Evolutionary conservation across 37 sponge, comb jelly and placozoan genomes (phyloP).

Genomic region (Chondrosia reniformis): DNA sequence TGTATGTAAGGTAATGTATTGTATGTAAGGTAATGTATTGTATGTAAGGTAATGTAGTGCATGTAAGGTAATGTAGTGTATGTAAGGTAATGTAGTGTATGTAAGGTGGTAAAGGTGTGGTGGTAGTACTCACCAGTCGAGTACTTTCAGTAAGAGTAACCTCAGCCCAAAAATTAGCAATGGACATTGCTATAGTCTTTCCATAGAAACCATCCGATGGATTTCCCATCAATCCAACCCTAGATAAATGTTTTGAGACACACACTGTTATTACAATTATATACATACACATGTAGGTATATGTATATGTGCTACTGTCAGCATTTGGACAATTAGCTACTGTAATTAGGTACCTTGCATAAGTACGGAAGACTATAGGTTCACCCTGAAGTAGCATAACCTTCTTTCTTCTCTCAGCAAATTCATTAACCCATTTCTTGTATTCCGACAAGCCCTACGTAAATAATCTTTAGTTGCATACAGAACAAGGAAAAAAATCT

Average conservation of each 20-base stretch:
- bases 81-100: not conserved
- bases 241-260: conserved; percentile 2
- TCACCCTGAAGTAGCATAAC: not conserved
- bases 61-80: too few relatives aligned
- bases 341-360: conserved; percentile 55
- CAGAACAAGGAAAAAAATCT: too few relatives aligned
- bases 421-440: conserved; percentile 57
- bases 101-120: not conserved
- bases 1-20: too few relatives aligned
- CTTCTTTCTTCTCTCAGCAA: conserved; percentile 13
- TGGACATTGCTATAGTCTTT: conserved; percentile 81
- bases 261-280: not conserved
- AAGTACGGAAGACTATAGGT: conserved; percentile 50
- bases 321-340: not conserved
- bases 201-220: conserved; percentile 88
- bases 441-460: conserved; percentile 59
- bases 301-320: not conserved
- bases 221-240: conserved; percentile 86
- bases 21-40: too few relatives aligned
- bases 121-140: conserved; percentile 49
- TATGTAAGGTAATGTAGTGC: too few relatives aligned
- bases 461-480: too few relatives aligned
- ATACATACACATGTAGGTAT: not conserved
- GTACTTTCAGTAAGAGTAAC: conserved; percentile 64
- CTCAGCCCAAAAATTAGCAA: conserved; percentile 89